Percentiles rank a stretch among this genome's conserved stretches.
phyloP scores from a whole-genome alignment of 2,888 invertebrate genomes.

The Drosophila vallismaia region DNA sequence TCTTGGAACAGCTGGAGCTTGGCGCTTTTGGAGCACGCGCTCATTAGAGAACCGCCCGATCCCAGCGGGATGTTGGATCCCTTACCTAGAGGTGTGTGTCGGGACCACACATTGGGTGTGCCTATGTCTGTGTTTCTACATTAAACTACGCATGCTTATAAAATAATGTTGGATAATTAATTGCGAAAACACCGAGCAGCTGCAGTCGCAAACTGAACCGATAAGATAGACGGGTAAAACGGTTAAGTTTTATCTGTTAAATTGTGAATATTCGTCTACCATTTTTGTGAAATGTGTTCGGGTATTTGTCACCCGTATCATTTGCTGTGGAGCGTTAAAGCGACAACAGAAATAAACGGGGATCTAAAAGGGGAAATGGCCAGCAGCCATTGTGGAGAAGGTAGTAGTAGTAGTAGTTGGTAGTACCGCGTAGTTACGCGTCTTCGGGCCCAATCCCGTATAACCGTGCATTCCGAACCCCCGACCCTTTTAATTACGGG shows the following conservation, averaged over 20 bases:
- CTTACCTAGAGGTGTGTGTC: constrained; percentile 25
- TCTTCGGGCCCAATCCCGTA: constrained; percentile 78
- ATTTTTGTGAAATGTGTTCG: constrained; percentile 54
- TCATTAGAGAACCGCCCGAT: constrained; percentile 61
- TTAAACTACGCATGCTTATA: constrained; percentile 70
- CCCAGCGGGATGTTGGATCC: constrained; percentile 29
- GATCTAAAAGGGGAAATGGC: constrained; percentile 23
- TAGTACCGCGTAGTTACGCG: constrained; percentile 48
- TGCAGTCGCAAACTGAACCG: constrained; percentile 52
- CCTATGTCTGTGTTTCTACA: constrained; percentile 54
- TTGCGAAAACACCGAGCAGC: constrained; percentile 66
- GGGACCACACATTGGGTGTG: constrained; percentile 61
- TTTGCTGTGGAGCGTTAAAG: constrained; percentile 74
- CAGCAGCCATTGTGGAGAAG: too few relatives aligned
- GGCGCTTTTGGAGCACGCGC: constrained; percentile 69
- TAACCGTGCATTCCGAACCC: constrained; percentile 39
- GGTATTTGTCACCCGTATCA: constrained; percentile 81
- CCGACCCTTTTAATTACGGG: constrained; percentile 71
- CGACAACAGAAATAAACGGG: constrained; percentile 62
- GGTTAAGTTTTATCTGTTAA: constrained; percentile 46
- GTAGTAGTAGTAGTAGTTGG: not conserved
- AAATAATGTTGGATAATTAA: constrained; percentile 76
- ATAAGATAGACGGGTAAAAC: constrained; percentile 28
- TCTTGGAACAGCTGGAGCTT: constrained; percentile 72
- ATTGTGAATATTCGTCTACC: constrained; percentile 47